These are phyloP conservation scores for Battus philenor DNA, from an alignment of 1,140 invertebrate species.

Conservation along the genomic window DNA sequence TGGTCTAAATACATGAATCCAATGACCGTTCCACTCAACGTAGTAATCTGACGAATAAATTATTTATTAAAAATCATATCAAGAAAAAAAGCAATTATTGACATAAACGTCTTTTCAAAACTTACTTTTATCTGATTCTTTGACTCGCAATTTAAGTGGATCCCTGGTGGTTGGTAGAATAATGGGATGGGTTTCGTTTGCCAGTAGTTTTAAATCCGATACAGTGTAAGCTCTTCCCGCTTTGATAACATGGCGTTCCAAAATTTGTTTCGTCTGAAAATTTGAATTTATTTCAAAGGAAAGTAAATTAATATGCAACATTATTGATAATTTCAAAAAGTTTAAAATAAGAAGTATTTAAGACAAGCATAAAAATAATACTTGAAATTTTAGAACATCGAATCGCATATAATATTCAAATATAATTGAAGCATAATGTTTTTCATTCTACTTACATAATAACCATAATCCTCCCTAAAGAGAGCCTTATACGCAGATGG, in stretches of 20 bases:
- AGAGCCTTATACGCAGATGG: constrained; percentile 89
- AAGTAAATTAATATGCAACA: no score
- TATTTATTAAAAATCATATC: constrained; percentile 1
- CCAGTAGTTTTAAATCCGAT: constrained; percentile 82
- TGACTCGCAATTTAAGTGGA: constrained; percentile 81
- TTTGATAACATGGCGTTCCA: constrained; percentile 88
- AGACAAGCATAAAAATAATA: no score
- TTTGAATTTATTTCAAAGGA: no score
- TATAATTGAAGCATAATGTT: no score
- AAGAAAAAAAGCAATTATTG: no score
- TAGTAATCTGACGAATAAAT: constrained; percentile 81
- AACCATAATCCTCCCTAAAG: constrained; percentile 87
- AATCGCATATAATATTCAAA: no score
- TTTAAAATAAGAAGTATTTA: no score
- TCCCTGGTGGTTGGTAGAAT: constrained; percentile 83
- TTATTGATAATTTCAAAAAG: no score
- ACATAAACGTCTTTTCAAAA: no score
- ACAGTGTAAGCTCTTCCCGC: constrained; percentile 84
- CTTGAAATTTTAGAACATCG: no score
- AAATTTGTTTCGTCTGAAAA: constrained; percentile 84
- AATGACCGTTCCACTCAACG: constrained; percentile 88
- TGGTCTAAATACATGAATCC: constrained; percentile 89
- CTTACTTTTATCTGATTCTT: constrained; percentile 86
- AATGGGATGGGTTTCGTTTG: constrained; percentile 78
- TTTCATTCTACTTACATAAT: constrained; percentile 91